Conservation (phyloP, 2,888 invertebrate species). For the Syrista parreyssii region DNA sequence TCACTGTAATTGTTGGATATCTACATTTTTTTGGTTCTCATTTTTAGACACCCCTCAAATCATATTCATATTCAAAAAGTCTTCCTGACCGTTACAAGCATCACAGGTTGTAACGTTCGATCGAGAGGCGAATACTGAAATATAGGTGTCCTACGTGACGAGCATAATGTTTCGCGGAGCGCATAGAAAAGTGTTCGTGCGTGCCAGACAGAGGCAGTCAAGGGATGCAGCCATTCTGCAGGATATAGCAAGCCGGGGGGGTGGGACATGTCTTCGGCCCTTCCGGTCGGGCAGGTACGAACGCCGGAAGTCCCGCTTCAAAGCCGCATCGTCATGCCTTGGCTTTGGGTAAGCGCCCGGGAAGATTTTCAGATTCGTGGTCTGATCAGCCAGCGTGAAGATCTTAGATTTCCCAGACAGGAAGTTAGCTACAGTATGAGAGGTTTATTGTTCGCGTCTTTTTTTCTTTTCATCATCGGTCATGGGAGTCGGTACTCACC, state of each 20-base stretch:
- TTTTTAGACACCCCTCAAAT: not conserved
- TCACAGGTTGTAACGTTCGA: not conserved
- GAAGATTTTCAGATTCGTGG: slow-evolving; percentile 44
- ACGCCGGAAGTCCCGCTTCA: slow-evolving; percentile 44
- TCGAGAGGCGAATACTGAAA: not conserved
- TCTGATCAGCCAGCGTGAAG: slow-evolving; percentile 35
- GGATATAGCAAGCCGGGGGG: slow-evolving; percentile 2
- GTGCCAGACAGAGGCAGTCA: not conserved
- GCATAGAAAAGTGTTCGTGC: not conserved
- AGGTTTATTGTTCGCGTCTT: slow-evolving; percentile 18
- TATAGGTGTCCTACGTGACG: not conserved
- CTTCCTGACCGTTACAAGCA: not conserved
- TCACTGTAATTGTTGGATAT: not conserved
- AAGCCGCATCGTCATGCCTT: slow-evolving; percentile 39
- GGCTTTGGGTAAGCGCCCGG: slow-evolving; percentile 25
- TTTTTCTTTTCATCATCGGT: slow-evolving; percentile 39
- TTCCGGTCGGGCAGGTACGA: slow-evolving; percentile 51
- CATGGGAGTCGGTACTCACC: slow-evolving; percentile 58
- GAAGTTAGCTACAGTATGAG: slow-evolving; percentile 52
- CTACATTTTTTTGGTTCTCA: not conserved
- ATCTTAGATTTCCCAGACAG: slow-evolving; percentile 44
- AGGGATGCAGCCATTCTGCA: not conserved
- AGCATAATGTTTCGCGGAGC: not conserved
- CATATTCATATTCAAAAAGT: not conserved
- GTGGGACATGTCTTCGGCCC: slow-evolving; percentile 3